Evolutionary conservation across 2,113 vertebrate species (phyloP).

Genomic region (Marmota monax): DNA sequence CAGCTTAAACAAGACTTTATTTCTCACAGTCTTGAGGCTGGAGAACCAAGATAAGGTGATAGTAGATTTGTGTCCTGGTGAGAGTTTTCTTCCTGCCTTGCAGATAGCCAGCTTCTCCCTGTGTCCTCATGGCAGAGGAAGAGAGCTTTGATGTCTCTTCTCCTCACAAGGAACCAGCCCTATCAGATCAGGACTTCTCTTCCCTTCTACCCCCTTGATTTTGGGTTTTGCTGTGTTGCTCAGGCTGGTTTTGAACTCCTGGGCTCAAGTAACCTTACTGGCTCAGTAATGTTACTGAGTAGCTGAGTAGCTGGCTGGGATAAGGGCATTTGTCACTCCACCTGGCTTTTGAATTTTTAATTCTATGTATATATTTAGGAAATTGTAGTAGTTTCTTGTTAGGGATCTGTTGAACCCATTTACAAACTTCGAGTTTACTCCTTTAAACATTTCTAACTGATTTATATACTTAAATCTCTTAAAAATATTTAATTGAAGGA

Average conservation of each 20-base stretch:
- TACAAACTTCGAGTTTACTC: not conserved
- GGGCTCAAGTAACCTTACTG: not conserved
- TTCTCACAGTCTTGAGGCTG: not conserved
- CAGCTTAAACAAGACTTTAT: no score
- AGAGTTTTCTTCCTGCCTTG: not conserved
- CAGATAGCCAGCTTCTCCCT: not conserved
- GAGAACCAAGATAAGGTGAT: not conserved
- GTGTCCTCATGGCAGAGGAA: not conserved
- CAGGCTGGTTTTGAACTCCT: not conserved
- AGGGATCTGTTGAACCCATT: not conserved
- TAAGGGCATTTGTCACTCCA: no score
- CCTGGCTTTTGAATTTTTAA: not conserved
- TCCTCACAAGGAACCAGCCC: not conserved
- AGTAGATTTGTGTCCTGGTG: not conserved
- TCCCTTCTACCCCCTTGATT: no score
- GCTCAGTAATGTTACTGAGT: no score
- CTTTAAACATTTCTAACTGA: constrained; percentile 17
- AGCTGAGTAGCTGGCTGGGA: no score
- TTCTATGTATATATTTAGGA: not conserved
- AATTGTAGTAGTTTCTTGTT: not conserved
- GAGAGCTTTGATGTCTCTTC: not conserved
- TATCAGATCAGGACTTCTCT: not conserved
- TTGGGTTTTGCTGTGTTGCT: not conserved
- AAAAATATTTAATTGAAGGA: not conserved
- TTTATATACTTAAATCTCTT: constrained; percentile 1